phyloP scores from a whole-genome alignment of 2,888 invertebrate genomes.

The Aelia acuminata region DNA sequence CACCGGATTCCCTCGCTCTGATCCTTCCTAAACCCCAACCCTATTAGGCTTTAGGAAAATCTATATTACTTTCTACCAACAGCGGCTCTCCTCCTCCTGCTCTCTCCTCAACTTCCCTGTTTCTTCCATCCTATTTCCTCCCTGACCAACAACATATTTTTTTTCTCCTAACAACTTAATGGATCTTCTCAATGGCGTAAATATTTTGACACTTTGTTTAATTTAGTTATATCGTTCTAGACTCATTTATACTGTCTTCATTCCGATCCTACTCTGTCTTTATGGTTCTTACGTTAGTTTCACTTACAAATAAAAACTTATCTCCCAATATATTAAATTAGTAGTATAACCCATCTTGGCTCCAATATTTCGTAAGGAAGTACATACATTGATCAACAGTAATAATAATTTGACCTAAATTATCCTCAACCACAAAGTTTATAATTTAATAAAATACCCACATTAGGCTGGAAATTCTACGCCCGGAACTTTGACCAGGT shows the following conservation, averaged over 20 bases:
- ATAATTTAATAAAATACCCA: too few relatives aligned
- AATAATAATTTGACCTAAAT: too few relatives aligned
- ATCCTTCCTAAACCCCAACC: conserved; percentile 52
- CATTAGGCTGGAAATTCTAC: too few relatives aligned
- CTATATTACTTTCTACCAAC: conserved; percentile 58
- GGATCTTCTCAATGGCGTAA: neutral
- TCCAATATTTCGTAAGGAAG: too few relatives aligned
- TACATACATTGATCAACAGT: too few relatives aligned
- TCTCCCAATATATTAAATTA: too few relatives aligned
- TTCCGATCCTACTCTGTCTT: too few relatives aligned
- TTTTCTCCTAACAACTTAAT: neutral
- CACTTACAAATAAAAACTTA: too few relatives aligned
- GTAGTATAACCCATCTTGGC: too few relatives aligned
- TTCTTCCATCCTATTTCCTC: conserved; percentile 33
- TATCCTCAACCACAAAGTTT: too few relatives aligned
- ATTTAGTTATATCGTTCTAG: neutral
- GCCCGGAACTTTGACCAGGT: too few relatives aligned
- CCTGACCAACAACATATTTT: neutral
- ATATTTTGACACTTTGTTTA: neutral
- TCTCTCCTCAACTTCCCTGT: conserved; percentile 27
- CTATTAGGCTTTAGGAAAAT: conserved; percentile 59
- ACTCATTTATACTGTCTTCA: neutral
- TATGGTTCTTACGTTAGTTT: too few relatives aligned
- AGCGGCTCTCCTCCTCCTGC: conserved; percentile 27
- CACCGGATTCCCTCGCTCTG: conserved; percentile 46